Evolutionary conservation across 2,113 vertebrate genomes (phyloP).

Genomic region (Tragelaphus buxtoni): DNA sequence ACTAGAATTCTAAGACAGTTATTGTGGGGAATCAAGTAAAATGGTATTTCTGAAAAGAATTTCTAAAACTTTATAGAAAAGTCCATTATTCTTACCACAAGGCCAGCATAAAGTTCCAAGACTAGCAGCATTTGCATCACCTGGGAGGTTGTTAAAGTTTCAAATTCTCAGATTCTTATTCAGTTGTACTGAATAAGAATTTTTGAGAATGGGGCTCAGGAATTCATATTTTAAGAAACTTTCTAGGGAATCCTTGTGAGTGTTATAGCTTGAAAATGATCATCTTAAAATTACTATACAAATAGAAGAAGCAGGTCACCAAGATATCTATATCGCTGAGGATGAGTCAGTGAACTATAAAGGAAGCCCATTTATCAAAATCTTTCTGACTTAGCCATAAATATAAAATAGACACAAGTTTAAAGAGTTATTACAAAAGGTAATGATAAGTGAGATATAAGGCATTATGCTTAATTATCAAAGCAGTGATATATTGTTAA

Average conservation of each 20-base stretch:
- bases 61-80: not conserved
- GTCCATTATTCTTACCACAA: not conserved
- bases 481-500: not conserved
- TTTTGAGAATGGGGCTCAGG: not conserved
- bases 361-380: not conserved
- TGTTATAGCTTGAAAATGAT: not conserved
- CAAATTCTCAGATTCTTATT: not conserved
- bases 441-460: not conserved
- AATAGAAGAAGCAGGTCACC: not conserved
- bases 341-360: not conserved
- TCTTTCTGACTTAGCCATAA: not conserved
- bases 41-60: not conserved
- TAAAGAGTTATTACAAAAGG: not conserved
- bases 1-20: not conserved
- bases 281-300: not conserved
- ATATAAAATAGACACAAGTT: not conserved
- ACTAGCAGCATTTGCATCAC: not conserved
- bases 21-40: not conserved
- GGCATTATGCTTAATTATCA: not conserved
- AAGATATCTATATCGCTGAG: not conserved
- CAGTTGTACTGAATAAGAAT: not conserved
- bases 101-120: not conserved
- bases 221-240: not conserved
- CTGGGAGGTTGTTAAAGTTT: not conserved
- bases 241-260: not conserved